Evolutionary conservation across 2,888 invertebrate species (phyloP), one percentile per base, ranked within the genome.

Genomic region (Papilio elwesi): DNA sequence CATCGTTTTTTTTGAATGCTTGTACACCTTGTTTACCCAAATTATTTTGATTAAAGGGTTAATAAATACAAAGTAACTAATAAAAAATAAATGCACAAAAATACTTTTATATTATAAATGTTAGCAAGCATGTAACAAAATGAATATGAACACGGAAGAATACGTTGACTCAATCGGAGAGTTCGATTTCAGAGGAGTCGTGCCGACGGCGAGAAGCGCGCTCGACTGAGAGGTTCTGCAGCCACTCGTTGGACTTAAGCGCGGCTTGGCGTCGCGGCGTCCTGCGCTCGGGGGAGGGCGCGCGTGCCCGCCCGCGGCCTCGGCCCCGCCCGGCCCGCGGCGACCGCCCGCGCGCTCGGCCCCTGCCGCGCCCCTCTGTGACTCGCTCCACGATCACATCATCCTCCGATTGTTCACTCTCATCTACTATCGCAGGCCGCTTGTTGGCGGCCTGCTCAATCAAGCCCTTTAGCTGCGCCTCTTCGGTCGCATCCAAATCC

Each of bases 261-360:
- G 90, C 89, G 51, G 91, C 91, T 49, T 87, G 78, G 63, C 91
- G 88, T 51, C 91, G 90, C 71, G 91, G 92, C 63, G 91, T 90
- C 79, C 91, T 88, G 73, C 91, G 91, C 80, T 90, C 86, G 13
- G 82, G 79, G 67, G 76, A 76, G 47, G 82, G 76, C 13, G 68
- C 76, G 51, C 74, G 77, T 78, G 73, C 80, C 36, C 79, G 71
- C 0, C 77, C 77, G 10, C 78, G 71, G 15, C 66, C 77, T 38
- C 83, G 74, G 13, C 78, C 78, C 51, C 81, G 73, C 49, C 75
- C 69, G 5, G 74, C 74, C 2, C 77, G 70, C 47, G 74, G 48
- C 15, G 68, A 63, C 68, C 78, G 62, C 77, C 69, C 70, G 76
- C 81, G n/a, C 76, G 75, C 74, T 78, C 72, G 67, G 78, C 43